phyloP scores from a whole-genome alignment of 2,888 invertebrate genomes.

The Drosophila prolongata region DNA sequence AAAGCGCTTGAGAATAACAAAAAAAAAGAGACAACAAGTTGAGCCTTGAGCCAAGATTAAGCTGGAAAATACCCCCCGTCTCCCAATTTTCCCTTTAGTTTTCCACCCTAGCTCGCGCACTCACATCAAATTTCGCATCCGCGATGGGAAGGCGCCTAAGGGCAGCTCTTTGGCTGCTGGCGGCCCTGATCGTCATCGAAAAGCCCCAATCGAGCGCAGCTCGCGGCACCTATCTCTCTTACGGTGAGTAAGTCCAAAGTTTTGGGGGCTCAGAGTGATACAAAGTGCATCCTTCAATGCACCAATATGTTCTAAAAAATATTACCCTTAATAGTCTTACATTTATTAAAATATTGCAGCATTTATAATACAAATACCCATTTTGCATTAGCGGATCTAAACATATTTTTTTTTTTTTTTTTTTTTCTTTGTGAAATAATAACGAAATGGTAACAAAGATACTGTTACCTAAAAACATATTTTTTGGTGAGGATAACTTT shows the following conservation, averaged over 20 bases:
- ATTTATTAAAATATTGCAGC: no score
- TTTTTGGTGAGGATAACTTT: no score
- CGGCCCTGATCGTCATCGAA: conserved; percentile 53
- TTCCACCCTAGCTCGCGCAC: conserved; percentile 21
- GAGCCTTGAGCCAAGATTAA: conserved; percentile 8
- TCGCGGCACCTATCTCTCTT: conserved; percentile 45
- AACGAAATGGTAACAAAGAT: no score
- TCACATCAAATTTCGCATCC: conserved; percentile 24
- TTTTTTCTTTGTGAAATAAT: no score
- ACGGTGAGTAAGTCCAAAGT: conserved; percentile 53
- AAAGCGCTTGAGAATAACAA: conserved; percentile 10
- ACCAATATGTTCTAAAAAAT: no score
- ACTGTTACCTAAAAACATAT: no score
- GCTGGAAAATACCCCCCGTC: not conserved
- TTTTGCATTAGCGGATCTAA: no score
- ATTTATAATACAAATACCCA: no score
- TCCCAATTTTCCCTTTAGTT: conserved; percentile 2
- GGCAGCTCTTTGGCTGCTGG: conserved; percentile 69
- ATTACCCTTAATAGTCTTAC: no score
- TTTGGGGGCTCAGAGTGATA: not conserved
- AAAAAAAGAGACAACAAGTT: not conserved
- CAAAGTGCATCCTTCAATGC: not conserved
- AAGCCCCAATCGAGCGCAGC: conserved; percentile 36
- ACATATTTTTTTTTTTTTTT: no score
- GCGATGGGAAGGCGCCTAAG: conserved; percentile 61